Evolutionary conservation across 2,113 vertebrate genomes (phyloP), one percentile per base, ranked within the genome.

Genomic region (Poeciliopsis occidentalis): DNA sequence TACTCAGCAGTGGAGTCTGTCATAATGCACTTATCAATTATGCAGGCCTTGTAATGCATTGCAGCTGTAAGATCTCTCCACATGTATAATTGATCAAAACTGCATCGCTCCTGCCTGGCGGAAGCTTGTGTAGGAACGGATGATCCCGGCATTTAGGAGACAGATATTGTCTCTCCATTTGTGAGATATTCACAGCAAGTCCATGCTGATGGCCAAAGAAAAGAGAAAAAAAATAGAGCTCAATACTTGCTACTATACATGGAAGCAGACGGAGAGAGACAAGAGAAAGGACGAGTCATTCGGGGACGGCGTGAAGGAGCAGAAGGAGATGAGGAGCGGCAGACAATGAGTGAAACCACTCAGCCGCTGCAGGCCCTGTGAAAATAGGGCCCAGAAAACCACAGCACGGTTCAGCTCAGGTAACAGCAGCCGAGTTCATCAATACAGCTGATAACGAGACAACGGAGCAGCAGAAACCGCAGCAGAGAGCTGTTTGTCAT

Each of bases 361-460:
- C 85, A 68, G 70, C 71, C n/a, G 67, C 76, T 84, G 76, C 64
- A 78, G 86, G 84, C 79, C 87, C 73, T 74, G 64, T 78, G 76
- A 77, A 84, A 90, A 82, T 67, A 82, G 51, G 86, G 63, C 75
- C 32, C 79, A 69, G 70, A 85, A 83, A 84, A 12, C 34, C 71
- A 74, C 76, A 70, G 60, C 64, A 4, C 39, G 79, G 87, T 91
- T 92, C 86, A 81, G 17, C 60, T 85, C n/a, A 84, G 86, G 88
- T 84, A 79, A 89, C 68, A 39, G 72, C 81, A 71, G 81, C 73
- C 37, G 81, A n/a, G n/a, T 39, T 64, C 71, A 61, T 71, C 67
- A 60, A 24, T 11, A 51, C 61, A 54, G 44, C 64, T 66, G 81
- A 82, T 81, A 79, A 67, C 10, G 27, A 84, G 19, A 64, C 51